Conservation (phyloP, 2,113 vertebrate species). For the Onychostruthus taczanowskii region DNA sequence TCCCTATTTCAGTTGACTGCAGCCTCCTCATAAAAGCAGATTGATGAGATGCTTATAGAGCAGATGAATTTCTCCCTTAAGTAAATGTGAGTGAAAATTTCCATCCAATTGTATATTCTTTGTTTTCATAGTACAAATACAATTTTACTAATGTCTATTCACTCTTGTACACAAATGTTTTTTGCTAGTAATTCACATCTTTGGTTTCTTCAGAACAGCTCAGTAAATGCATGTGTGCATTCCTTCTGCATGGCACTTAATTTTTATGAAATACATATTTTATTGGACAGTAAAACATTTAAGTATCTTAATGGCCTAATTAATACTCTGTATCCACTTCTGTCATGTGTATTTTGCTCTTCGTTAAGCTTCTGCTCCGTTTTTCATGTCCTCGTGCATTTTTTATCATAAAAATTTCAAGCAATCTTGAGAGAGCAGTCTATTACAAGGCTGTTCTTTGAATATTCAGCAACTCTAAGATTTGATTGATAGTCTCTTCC, state of each 20-base stretch:
- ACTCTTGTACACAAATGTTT: not conserved
- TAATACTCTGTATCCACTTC: constrained; percentile 32
- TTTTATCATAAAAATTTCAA: constrained; percentile 40
- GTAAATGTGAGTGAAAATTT: not conserved
- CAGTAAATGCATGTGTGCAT: not conserved
- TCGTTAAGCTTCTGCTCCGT: not conserved
- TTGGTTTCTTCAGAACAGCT: not conserved
- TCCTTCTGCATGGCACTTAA: constrained; percentile 20
- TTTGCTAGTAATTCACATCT: not conserved
- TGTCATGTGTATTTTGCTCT: constrained; percentile 25
- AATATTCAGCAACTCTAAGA: constrained; percentile 41
- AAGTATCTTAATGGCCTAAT: constrained; percentile 53
- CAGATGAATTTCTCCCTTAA: not conserved
- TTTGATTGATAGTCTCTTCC: constrained; percentile 55
- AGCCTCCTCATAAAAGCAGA: not conserved
- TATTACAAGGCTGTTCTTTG: constrained; percentile 35
- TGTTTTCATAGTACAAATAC: not conserved
- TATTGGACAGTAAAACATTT: constrained; percentile 52
- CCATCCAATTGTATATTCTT: not conserved
- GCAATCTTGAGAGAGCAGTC: constrained; percentile 34
- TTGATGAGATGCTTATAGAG: not conserved
- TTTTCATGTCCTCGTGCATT: not conserved
- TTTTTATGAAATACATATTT: constrained; percentile 54
- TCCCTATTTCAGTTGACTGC: not conserved
- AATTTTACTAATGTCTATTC: not conserved